A percentile compares a stretch with the other conserved stretches of the same genome.
Evolutionary conservation across 1,140 invertebrate genomes (phyloP).

Genomic region (Bombus pyrosoma): DNA sequence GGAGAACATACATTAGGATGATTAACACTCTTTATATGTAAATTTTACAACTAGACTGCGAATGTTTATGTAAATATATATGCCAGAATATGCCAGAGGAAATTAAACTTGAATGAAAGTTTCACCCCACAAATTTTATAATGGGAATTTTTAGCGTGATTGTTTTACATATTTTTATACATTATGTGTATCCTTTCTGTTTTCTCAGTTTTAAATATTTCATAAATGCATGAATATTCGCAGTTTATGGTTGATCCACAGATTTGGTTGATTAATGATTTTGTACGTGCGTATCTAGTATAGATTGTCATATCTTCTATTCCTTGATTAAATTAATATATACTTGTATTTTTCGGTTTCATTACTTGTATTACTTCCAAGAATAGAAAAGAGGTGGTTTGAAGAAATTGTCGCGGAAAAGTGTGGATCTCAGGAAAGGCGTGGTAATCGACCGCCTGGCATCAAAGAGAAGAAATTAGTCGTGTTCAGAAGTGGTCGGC

Average conservation of each 20-base stretch:
- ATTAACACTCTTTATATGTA: background rate
- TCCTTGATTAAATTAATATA: background rate
- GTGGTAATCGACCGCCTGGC: constrained; percentile 42
- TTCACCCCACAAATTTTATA: background rate
- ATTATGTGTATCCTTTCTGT: background rate
- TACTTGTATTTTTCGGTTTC: too few species aligned
- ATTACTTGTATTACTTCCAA: too few species aligned
- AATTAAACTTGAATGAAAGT: background rate
- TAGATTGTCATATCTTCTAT: background rate
- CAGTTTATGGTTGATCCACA: too few species aligned
- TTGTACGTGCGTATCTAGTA: background rate
- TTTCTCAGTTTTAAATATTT: background rate
- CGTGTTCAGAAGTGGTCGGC: constrained; percentile 54
- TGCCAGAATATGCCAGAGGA: background rate
- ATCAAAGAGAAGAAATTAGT: constrained; percentile 66
- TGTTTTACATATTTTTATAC: background rate
- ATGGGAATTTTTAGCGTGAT: too few species aligned
- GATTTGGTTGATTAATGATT: background rate
- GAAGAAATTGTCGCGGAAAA: constrained; percentile 8
- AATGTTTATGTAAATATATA: background rate
- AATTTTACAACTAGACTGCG: background rate
- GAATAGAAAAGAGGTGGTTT: background rate
- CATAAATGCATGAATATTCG: background rate
- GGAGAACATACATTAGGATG: background rate
- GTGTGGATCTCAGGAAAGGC: constrained; percentile 31